Evolutionary conservation across 2,797 vertebrate species (phyloP), one percentile per base, ranked within the genome.

Genomic region (Peromyscus attwateri): DNA sequence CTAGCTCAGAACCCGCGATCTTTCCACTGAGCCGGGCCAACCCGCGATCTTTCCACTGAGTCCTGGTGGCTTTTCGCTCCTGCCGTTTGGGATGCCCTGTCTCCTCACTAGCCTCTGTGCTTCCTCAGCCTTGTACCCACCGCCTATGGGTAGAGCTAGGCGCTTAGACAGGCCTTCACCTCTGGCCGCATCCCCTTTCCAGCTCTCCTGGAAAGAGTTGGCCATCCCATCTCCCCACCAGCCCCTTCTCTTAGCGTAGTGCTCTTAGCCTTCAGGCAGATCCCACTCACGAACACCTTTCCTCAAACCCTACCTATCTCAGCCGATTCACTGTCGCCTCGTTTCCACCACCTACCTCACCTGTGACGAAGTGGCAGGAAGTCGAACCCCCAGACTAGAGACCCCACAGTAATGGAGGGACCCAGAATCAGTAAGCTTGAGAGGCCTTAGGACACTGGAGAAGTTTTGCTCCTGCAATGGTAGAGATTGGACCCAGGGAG

Each of bases 401-500:
- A 11, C 31, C 66, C 23, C 43, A 87, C 34, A 76, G 43, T 11
- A 89, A 68, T 23, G 57, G 87, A 57, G 70, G 40, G 71, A 46
- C 75, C 75, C 73, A 85, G 43, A 84, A 96, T 79, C 84, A 13
- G 89, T 77, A 92, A 79, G 34, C 64, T 79, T 71, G 4, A 46
- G 49, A 93, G 31, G 25, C 27, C 60, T 89, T 92, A 71, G 73
- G 88, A 87, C 79, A 89, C 57, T 82, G 79, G 52, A 23, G 19
- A 14, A 6, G 8, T 71, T 88, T 68, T 85, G 14, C 29, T 40
- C 9, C 57, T 43, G 17, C 1, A 1, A 1, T 57, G 49, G 34
- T 46, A 7, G n/a, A 8, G 40, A 46, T 3, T 13, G 23, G 34
- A 70, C 27, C 6, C 27, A 46, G 52, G 52, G 23, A 57, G 70